Evolutionary conservation across 2,888 invertebrate genomes (phyloP), one percentile per base, ranked within the genome.

Genomic region (Sphaeridia pumilis): DNA sequence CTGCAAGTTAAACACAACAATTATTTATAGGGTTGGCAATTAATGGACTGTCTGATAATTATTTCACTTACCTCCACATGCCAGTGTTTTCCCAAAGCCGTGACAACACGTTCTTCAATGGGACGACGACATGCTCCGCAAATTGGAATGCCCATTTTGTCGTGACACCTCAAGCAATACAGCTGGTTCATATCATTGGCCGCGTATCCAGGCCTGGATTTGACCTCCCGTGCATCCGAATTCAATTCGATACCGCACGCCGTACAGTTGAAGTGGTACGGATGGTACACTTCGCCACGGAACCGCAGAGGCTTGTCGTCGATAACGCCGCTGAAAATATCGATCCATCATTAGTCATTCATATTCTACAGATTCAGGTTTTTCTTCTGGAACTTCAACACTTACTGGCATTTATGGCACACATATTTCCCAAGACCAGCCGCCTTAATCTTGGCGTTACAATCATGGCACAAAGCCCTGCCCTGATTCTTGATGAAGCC

Each of bases 61-160:
- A n/a, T n/a, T 26, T 26, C 22, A 36, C 45, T 64, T 71, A 85
- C 85, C 79, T 94, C 94, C 25, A 95, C 94, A 71, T 97, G 95
- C 94, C 94, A 95, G 70, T 94, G 89, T 73, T 95, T 95, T 26
- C 94, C 98, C 26, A 98, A 75, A 12, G 98, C 98, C 28, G 97
- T 97, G 10, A 98, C 95, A 26, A 99, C 94, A 56, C 98, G 78
- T 71, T 98, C 98, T 72, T 99, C 98, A 63, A 98, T 97, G 1
- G 98, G 98, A 26, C 97, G 83, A 48, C 97, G 84, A 71, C 98
- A 98, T 48, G 98, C 98, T 27, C 97, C 98, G 72, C 98, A 99
- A 66, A 99, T 98, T n/a, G 98, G 97, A 60, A 99, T 94, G 26
- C 97, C 97, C 95, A 98, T 97, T 76, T 97, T 95, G 72, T 97